A percentile compares a stretch with the other conserved stretches of the same genome.
Conservation (phyloP, 2,888 invertebrate species). For the Ectemnius lituratus region DNA sequence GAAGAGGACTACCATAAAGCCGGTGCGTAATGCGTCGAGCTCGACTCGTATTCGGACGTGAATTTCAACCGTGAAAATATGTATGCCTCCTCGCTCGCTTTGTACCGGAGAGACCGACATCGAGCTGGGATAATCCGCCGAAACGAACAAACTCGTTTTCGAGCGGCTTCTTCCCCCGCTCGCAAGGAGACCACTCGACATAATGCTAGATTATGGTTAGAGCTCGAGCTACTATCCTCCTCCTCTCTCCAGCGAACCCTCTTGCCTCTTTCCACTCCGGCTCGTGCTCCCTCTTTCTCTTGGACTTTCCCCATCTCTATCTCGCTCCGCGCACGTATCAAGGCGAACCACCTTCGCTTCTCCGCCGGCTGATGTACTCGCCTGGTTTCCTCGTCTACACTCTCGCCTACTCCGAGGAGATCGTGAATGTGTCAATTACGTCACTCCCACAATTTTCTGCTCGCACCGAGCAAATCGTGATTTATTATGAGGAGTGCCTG, state of each 20-base stretch:
- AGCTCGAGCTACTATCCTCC: slow-evolving; percentile 42
- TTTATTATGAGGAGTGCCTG: slow-evolving; percentile 5
- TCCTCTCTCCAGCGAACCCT: background rate
- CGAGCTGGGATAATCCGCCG: slow-evolving; percentile 62
- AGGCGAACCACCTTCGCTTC: slow-evolving; percentile 6
- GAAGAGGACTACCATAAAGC: too few species aligned
- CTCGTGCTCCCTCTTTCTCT: background rate
- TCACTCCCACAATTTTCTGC: slow-evolving; percentile 18
- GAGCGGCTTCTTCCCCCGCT: slow-evolving; percentile 54
- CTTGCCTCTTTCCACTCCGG: slow-evolving; percentile 3
- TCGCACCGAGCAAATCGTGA: slow-evolving; percentile 15
- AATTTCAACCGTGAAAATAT: slow-evolving; percentile 63
- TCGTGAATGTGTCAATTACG: slow-evolving; percentile 33
- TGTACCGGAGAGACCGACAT: slow-evolving; percentile 50
- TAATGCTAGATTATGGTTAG: slow-evolving; percentile 67
- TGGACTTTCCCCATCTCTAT: background rate
- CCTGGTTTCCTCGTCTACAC: slow-evolving; percentile 9
- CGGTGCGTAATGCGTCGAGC: slow-evolving; percentile 50
- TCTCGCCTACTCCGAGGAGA: slow-evolving; percentile 12
- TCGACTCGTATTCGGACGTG: slow-evolving; percentile 53
- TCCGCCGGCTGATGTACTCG: slow-evolving; percentile 6
- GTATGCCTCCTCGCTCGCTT: slow-evolving; percentile 51
- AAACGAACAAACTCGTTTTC: slow-evolving; percentile 65
- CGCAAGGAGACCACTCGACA: slow-evolving; percentile 61
- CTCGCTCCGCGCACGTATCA: background rate